Conservation (phyloP, 2,888 invertebrate species). For the Tryphoninae sp. region DNA sequence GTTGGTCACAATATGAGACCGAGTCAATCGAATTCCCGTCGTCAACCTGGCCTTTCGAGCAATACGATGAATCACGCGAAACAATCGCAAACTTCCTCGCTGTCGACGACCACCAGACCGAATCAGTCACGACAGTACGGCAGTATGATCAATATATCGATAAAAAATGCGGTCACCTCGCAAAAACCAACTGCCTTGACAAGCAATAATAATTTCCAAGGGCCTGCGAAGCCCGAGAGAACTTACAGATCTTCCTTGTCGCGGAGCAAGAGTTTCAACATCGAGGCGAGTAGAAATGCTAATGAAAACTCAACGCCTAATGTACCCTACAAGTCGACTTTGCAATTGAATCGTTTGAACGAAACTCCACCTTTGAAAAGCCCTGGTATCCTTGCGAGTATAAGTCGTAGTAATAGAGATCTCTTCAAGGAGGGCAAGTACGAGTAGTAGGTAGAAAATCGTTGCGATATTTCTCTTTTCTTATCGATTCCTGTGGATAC, state of each 20-base stretch:
- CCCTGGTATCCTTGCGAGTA: slow-evolving; percentile 92
- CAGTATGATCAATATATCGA: slow-evolving; percentile 85
- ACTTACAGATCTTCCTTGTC: slow-evolving; percentile 89
- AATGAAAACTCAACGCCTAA: slow-evolving; percentile 65
- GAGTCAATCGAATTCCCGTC: slow-evolving; percentile 47
- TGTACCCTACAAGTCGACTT: slow-evolving; percentile 89
- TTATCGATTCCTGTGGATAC: background rate
- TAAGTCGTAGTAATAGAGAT: slow-evolving; percentile 92
- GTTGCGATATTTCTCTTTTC: background rate
- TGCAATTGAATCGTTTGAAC: slow-evolving; percentile 88
- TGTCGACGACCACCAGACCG: slow-evolving; percentile 27
- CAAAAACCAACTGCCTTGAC: slow-evolving; percentile 61
- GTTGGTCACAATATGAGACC: slow-evolving; percentile 67
- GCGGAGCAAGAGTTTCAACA: slow-evolving; percentile 93
- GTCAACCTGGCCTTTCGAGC: slow-evolving; percentile 41
- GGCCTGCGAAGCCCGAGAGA: slow-evolving; percentile 88
- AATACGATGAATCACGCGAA: slow-evolving; percentile 62
- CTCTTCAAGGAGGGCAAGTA: slow-evolving; percentile 84
- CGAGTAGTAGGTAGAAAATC: slow-evolving; percentile 49
- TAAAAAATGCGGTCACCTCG: slow-evolving; percentile 82
- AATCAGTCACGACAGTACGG: slow-evolving; percentile 72
- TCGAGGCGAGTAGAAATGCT: slow-evolving; percentile 85
- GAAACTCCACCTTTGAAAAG: slow-evolving; percentile 90
- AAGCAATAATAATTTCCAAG: slow-evolving; percentile 64
- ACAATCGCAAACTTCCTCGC: slow-evolving; percentile 42